Base-by-base conservation (phyloP, 1,140 invertebrate genomes). In the Callitettix versicolor region DNA sequence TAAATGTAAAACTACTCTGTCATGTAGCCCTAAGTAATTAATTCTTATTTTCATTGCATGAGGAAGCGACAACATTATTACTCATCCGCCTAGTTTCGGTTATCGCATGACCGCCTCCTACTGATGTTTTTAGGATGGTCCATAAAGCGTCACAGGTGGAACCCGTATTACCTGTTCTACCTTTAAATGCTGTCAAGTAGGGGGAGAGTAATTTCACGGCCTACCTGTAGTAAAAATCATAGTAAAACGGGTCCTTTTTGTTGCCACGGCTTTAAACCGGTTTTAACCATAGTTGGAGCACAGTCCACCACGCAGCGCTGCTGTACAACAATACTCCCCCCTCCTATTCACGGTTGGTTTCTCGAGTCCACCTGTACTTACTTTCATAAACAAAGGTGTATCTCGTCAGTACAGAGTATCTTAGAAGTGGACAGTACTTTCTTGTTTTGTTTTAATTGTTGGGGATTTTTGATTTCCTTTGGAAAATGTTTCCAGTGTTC, bases 171-270 rank as follows among this genome's bases (percentile, higher is more conserved):
- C 26, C 26, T 30, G 26, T 30, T 30, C 26, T 30, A 30, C 26
- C 26, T 30, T 30, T 30, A 30, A 30, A 30, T 4, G 9, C 26
- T 30, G 3, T 30, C 3, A 9, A 30, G 26, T 9, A 30, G 26
- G 9, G 26, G 26, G 26, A 9, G 26, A 30, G 26, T 30, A 30
- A 30, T 30, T 30, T 30, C 26, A 30, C 22, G 21, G 17, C 12
- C n/a, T 51, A n/a, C 12, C 40, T 42, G 50, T 53, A 53, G 50
- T 53, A 53, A 53, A 53, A 53, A 51, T 51, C 49, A 40, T 53
- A 53, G 50, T 53, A 53, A 53, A 53, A 41, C 50, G 50, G 33
- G 50, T 53, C 50, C 40, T 38, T 17, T 44, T 44, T 15, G 14
- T 7, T 44, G 9, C 7, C 42, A 22, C 9, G 18, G 21, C 21